Base-by-base conservation (phyloP, 2,797 vertebrate species). In the Danio choprae region DNA sequence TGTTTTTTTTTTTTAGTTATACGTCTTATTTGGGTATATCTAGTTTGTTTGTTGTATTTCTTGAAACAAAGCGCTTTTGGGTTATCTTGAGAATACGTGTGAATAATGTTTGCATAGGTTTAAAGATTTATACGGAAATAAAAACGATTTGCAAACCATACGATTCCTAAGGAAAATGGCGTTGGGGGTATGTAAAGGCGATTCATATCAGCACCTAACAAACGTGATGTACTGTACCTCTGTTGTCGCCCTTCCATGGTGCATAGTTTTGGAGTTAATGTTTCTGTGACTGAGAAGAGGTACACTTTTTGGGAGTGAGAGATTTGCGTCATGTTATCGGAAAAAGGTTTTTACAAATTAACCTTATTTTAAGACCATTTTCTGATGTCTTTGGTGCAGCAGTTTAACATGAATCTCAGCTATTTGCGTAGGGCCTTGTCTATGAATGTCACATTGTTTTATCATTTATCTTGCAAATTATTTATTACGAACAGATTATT, bases 1-100 rank as follows among this genome's bases (percentile, higher is more conserved):
- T 20, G 44, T 64, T 81, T 88, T 73, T 68, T 53, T 64, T 81
- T 88, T 73, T 68, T 53, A 77, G 44, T 44, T 76, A 73, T 60
- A 11, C 53, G 18, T 77, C 20, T 70, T 41, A 11, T 77, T 82
- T 72, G 38, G 16, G 15, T 53, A 10, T 50, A 70, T 44, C 69
- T 36, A 8, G n/a, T 73, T 76, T 55, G 1, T 6, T 40, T 50
- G 53, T 43, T 2, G 64, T 43, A 50, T 53, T 69, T 53, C 13
- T 12, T 22, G 11, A 50, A 55, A 59, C 4, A 59, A 38, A 59
- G 44, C 3, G 12, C 48, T 44, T 59, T 44, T 72, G 10, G 48
- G 20, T 40, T 70, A n/a, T 41, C 43, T 38, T 72, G 81, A 38
- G 48, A 80, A 69, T 9, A 15, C 51, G 4, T 20, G 7, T 10